Conservation (phyloP, 2,797 vertebrate genomes). For the Salarias fasciatus region DNA sequence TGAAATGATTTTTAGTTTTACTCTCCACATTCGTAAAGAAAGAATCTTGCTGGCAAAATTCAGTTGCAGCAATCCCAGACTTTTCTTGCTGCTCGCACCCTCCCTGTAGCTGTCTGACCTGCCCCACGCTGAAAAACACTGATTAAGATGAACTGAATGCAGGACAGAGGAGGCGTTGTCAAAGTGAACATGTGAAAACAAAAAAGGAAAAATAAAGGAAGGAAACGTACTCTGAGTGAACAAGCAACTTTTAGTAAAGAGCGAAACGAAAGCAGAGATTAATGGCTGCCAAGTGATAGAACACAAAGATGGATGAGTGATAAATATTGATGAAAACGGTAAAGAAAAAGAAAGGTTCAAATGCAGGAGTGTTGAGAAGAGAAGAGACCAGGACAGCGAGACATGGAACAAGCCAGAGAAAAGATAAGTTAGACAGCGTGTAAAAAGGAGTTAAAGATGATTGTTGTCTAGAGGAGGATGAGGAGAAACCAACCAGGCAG, state of each 20-base stretch:
- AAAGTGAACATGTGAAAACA: neutral
- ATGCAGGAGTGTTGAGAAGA: neutral
- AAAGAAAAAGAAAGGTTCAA: no score
- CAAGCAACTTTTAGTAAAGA: no score
- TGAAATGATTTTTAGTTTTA: no score
- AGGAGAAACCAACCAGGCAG: slow-evolving; percentile 47
- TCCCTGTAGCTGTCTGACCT: no score
- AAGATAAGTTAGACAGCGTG: neutral
- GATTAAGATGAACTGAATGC: neutral
- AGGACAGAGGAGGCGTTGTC: neutral
- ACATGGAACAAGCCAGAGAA: neutral
- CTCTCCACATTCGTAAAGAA: neutral
- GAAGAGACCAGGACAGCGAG: neutral
- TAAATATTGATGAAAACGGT: neutral
- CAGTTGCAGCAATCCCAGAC: no score
- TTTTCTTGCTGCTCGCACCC: no score
- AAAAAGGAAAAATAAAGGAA: neutral
- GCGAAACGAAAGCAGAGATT: neutral
- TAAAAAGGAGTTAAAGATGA: neutral
- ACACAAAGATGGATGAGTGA: neutral
- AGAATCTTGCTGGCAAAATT: neutral
- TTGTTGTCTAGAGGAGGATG: slow-evolving; percentile 26
- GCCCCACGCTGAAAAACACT: no score
- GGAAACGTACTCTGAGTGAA: no score
- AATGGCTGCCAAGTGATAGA: neutral